Base-by-base conservation (phyloP, 2,888 invertebrate species). In the Cactoblastis cactorum region DNA sequence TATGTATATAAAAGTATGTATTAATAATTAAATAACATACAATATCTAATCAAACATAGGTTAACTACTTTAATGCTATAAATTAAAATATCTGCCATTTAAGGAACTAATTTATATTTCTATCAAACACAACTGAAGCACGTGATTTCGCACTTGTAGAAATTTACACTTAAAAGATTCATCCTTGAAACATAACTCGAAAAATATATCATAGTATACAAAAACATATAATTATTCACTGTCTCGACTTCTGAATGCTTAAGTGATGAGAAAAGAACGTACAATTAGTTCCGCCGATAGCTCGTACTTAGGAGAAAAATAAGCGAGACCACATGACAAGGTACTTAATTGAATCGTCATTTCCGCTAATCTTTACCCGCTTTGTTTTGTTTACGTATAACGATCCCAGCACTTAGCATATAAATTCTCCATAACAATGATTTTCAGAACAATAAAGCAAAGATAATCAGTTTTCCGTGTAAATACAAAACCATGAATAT, bases 361-460 rank as follows among this genome's bases (percentile, higher is more conserved):
- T 80, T 82, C 77, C 75, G 77, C 78, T 75, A 77, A 80, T 83
- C 71, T 75, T 61, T 62, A 60, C 70, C 68, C 67, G 75, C 80
- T 82, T 73, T 65, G 71, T 71, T 64, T 65, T 69, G 59, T 71
- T 69, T 69, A 74, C 62, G 65, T 63, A 61, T 71, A 72, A 70
- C 72, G 71, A 64, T 63, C 60, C 65, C 69, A 65, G 66, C 62
- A 62, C 67, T 67, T 63, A 62, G 63, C 67, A 68, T 71, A 71
- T 67, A 66, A 60, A 67, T 86, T 84, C 77, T 82, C 68, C 85
- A 82, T 83, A 79, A 87, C 82, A 87, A 87, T 83, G 73, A 74
- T 77, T 32, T 69, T 60, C 65, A 73, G 68, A 80, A 84, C 80
- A 81, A 82, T 82, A 77, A n/a, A 77, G 71, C 74, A 65, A 67